phyloP scores from a whole-genome alignment of 1,140 invertebrate species.

The Aradophagus sp. region DNA sequence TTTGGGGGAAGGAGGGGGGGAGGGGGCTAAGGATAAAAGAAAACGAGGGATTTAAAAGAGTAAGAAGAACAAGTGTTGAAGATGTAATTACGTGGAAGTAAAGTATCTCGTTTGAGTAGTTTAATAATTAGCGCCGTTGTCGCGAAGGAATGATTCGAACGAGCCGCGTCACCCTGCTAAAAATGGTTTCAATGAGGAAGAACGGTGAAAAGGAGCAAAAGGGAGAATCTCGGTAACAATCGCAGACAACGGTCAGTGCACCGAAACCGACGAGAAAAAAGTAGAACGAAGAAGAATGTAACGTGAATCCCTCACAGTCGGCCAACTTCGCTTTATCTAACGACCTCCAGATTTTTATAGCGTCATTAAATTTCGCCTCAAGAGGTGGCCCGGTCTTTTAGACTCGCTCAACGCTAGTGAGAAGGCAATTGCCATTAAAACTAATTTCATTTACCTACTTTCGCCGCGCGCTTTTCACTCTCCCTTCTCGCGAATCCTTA shows the following conservation, averaged over 20 bases:
- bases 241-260: slow-evolving; percentile 59
- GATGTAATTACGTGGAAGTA: slow-evolving; percentile 45
- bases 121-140: slow-evolving; percentile 45
- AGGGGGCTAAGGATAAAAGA: neutral
- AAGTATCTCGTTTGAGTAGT: slow-evolving; percentile 49
- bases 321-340: slow-evolving; percentile 62
- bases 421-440: slow-evolving; percentile 58
- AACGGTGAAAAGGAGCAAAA: slow-evolving; percentile 48
- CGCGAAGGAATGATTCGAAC: slow-evolving; percentile 48
- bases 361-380: slow-evolving; percentile 66
- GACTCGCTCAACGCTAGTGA: slow-evolving; percentile 29
- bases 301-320: slow-evolving; percentile 52
- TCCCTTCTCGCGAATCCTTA: neutral
- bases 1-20: neutral
- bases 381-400: slow-evolving; percentile 56
- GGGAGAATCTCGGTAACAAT: slow-evolving; percentile 55
- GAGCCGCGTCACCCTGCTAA: slow-evolving; percentile 48
- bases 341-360: slow-evolving; percentile 67
- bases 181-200: slow-evolving; percentile 55
- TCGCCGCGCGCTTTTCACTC: slow-evolving; percentile 6
- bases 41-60: slow-evolving; percentile 2
- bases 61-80: slow-evolving; percentile 40
- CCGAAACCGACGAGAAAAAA: slow-evolving; percentile 58
- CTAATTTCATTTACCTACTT: slow-evolving; percentile 51
- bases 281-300: slow-evolving; percentile 46